These are phyloP conservation scores for Phalanger gymnotis DNA, from an alignment of 2,797 vertebrate species.

Conservation along the genomic window DNA sequence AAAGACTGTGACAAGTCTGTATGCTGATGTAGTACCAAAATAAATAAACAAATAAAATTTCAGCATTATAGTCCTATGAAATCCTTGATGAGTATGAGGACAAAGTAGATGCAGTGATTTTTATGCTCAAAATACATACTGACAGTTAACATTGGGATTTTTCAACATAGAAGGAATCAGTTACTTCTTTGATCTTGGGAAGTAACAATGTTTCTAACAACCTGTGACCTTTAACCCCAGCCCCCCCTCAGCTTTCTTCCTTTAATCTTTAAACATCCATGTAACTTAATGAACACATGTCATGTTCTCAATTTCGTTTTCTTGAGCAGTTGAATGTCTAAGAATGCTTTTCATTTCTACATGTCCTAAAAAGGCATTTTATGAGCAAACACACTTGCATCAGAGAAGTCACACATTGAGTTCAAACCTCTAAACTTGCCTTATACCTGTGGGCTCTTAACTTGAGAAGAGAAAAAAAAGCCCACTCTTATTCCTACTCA, in stretches of 20 bases:
- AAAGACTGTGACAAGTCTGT: constrained; percentile 36
- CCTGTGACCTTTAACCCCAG: neutral
- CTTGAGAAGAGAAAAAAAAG: constrained; percentile 9
- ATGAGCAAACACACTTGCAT: constrained; percentile 56
- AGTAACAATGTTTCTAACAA: constrained; percentile 17
- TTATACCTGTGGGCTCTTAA: constrained; percentile 10
- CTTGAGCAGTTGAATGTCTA: constrained; percentile 40
- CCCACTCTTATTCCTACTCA: constrained; percentile 12
- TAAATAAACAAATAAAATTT: constrained; percentile 9
- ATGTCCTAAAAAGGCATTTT: constrained; percentile 36
- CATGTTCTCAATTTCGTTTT: constrained; percentile 51
- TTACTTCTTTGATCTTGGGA: constrained; percentile 32
- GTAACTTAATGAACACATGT: constrained; percentile 50
- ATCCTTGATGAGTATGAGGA: neutral
- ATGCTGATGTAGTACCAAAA: constrained; percentile 9
- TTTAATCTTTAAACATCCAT: constrained; percentile 37
- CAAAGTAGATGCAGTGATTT: constrained; percentile 40
- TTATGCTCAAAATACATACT: constrained; percentile 5
- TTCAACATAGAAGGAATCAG: constrained; percentile 42
- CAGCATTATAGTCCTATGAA: neutral
- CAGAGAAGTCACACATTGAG: constrained; percentile 6
- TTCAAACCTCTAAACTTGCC: constrained; percentile 40
- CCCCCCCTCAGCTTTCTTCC: constrained; percentile 38
- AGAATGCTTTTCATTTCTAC: constrained; percentile 44
- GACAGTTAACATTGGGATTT: constrained; percentile 15